These are phyloP conservation scores for Platysternon megacephalum DNA, from an alignment of 2,113 vertebrate species.

Conservation along the genomic window DNA sequence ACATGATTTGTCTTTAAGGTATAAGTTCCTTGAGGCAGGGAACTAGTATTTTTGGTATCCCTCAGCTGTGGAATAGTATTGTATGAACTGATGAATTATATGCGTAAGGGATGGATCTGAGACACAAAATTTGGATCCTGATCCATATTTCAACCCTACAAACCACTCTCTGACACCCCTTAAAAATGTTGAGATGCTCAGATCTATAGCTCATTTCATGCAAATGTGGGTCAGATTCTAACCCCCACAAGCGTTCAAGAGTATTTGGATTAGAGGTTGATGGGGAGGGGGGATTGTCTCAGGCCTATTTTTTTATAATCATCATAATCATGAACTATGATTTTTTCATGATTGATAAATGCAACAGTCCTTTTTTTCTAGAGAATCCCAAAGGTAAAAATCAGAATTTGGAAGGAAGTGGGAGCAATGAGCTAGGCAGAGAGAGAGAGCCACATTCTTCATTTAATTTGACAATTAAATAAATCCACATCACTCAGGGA, in stretches of 20 bases:
- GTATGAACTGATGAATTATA: too few relatives aligned
- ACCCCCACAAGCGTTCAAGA: background rate
- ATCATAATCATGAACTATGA: background rate
- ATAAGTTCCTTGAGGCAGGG: background rate
- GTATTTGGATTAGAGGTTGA: background rate
- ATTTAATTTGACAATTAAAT: conserved; percentile 40
- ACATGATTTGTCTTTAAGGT: background rate
- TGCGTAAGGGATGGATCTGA: background rate
- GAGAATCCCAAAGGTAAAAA: background rate
- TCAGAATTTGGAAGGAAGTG: background rate
- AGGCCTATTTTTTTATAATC: background rate
- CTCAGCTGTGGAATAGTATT: background rate
- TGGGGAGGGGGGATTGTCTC: background rate
- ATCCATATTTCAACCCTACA: background rate
- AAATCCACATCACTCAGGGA: background rate
- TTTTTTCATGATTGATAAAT: background rate
- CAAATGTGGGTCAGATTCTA: background rate
- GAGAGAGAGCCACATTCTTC: background rate
- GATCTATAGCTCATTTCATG: background rate
- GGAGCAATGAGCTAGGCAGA: background rate
- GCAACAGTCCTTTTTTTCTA: background rate
- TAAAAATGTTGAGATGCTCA: background rate
- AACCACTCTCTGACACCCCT: background rate
- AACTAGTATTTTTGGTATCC: background rate
- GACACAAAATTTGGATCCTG: background rate